Conservation (phyloP, 2,888 invertebrate species). For the Cosmia trapezina region DNA sequence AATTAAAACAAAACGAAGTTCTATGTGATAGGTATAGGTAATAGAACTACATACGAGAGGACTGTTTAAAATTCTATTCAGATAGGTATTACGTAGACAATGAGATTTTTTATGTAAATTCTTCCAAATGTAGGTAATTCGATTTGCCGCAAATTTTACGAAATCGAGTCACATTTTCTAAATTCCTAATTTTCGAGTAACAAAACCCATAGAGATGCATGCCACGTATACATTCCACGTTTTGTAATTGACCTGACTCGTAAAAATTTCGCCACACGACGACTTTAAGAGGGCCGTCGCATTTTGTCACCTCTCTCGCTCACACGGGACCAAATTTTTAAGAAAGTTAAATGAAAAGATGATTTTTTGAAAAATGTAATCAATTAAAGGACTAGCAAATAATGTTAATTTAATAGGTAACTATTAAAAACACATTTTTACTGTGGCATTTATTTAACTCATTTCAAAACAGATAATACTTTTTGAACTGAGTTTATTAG, state of each 20-base stretch:
- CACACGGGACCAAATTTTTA: too few species aligned
- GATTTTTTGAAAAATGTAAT: too few species aligned
- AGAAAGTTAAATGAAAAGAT: too few species aligned
- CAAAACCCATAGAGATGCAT: not conserved
- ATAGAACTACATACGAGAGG: not conserved
- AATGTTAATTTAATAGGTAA: too few species aligned
- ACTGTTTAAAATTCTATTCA: conserved; percentile 29
- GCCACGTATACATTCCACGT: conserved; percentile 34
- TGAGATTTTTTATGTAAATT: conserved; percentile 29
- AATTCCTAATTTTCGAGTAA: not conserved
- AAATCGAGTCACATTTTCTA: not conserved
- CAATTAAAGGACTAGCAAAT: too few species aligned
- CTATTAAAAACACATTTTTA: too few species aligned
- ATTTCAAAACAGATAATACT: too few species aligned
- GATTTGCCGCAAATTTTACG: conserved; percentile 22
- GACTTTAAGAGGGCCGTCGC: conserved; percentile 1
- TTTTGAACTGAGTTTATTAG: too few species aligned
- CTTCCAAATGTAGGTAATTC: conserved; percentile 18
- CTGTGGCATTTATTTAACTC: too few species aligned
- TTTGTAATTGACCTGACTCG: conserved; percentile 49
- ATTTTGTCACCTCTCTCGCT: too few species aligned
- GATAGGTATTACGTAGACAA: not conserved
- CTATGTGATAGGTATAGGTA: not conserved
- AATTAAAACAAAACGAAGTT: too few species aligned
- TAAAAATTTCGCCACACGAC: conserved; percentile 43